These are phyloP conservation scores for Cebidichthys violaceus DNA, from an alignment of 2,113 vertebrate species.

Conservation along the genomic window DNA sequence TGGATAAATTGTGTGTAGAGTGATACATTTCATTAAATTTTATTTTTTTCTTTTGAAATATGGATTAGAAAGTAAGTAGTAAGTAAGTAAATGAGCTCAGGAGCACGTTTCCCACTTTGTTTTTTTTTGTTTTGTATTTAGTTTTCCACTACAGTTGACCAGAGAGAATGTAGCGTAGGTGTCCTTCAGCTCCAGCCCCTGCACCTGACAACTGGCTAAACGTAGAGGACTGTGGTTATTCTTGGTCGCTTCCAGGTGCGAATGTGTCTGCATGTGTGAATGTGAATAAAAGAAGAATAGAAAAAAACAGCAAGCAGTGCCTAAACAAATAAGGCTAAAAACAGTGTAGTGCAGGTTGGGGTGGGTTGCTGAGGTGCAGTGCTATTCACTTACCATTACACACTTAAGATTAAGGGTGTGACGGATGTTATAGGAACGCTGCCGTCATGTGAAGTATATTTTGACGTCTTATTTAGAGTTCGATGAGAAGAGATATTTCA, in stretches of 20 bases:
- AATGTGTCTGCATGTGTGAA: conserved; percentile 25
- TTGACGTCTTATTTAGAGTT: neutral
- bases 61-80: neutral
- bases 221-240: conserved; percentile 23
- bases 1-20: too few species aligned
- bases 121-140: too few species aligned
- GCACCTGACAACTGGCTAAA: conserved; percentile 6
- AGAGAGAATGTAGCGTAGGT: neutral
- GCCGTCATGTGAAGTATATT: neutral
- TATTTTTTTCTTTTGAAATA: neutral
- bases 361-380: conserved; percentile 5
- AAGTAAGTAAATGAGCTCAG: neutral
- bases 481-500: neutral
- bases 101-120: neutral
- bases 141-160: conserved; percentile 10
- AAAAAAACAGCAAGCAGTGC: conserved; percentile 6
- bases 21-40: too few species aligned
- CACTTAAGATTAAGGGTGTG: neutral
- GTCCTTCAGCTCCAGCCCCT: neutral
- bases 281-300: neutral
- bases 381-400: neutral
- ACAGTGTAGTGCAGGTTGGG: neutral
- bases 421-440: conserved; percentile 12
- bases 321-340: conserved; percentile 21
- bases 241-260: conserved; percentile 2